These are phyloP conservation scores for Ophion slaviceki DNA, from an alignment of 2,888 invertebrate species.

Conservation along the genomic window DNA sequence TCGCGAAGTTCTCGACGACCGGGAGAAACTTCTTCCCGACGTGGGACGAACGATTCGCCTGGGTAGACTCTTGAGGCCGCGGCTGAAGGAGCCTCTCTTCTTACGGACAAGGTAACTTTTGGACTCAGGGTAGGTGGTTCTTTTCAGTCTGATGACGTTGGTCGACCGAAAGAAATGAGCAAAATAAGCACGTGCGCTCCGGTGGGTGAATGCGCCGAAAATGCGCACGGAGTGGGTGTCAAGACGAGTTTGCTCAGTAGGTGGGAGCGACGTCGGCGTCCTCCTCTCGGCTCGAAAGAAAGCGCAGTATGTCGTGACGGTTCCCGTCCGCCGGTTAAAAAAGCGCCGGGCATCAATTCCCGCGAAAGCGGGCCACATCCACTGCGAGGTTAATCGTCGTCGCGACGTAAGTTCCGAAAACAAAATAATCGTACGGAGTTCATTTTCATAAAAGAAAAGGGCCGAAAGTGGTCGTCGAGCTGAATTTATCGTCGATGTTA, in stretches of 20 bases:
- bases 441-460: neutral
- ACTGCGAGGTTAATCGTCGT: conserved; percentile 39
- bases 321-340: conserved; percentile 60
- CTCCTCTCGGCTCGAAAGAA: conserved; percentile 58
- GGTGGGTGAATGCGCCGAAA: conserved; percentile 32
- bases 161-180: neutral
- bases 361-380: conserved; percentile 30
- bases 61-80: conserved; percentile 88
- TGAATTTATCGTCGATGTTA: too few species aligned
- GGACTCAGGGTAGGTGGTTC: neutral
- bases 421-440: conserved; percentile 2
- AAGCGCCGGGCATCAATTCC: conserved; percentile 18
- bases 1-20: conserved; percentile 85
- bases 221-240: conserved; percentile 44
- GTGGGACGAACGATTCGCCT: conserved; percentile 90
- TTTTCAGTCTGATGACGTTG: neutral
- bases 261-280: conserved; percentile 63
- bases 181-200: conserved; percentile 6
- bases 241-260: conserved; percentile 29
- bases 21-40: conserved; percentile 88
- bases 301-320: conserved; percentile 61
- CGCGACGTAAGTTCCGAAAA: conserved; percentile 44
- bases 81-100: conserved; percentile 87
- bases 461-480: neutral
- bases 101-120: conserved; percentile 75